Conservation (phyloP, 2,888 invertebrate genomes). For the Myopa tessellatipennis region DNA sequence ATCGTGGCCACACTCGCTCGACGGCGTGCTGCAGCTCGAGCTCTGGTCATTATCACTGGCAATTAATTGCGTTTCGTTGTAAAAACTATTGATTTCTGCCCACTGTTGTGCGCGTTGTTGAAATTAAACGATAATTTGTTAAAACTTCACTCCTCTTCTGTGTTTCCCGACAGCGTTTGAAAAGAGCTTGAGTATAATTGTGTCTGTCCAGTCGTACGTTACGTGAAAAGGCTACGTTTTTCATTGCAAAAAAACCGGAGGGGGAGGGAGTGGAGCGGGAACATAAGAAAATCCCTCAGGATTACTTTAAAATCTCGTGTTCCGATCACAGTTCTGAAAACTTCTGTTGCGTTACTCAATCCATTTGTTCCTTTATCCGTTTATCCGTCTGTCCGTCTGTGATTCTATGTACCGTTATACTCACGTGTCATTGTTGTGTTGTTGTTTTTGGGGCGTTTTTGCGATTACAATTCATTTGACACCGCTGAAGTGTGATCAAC, state of each 20-base stretch:
- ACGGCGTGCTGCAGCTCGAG: neutral
- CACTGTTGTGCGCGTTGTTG: constrained; percentile 4
- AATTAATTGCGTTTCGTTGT: constrained; percentile 33
- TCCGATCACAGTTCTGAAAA: neutral
- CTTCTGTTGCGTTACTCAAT: constrained; percentile 1
- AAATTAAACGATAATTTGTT: constrained; percentile 37
- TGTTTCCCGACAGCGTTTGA: too few species aligned
- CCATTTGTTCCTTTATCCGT: too few species aligned
- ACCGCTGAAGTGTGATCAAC: constrained; percentile 44
- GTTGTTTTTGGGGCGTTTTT: neutral
- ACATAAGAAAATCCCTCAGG: constrained; percentile 16
- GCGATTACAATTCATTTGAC: constrained; percentile 38
- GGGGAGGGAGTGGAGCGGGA: neutral
- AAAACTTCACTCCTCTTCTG: constrained; percentile 7
- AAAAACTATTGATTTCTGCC: constrained; percentile 35
- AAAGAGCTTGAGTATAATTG: too few species aligned
- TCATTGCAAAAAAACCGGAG: too few species aligned
- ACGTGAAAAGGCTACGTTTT: too few species aligned
- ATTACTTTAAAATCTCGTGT: constrained; percentile 31
- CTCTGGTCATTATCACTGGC: constrained; percentile 17
- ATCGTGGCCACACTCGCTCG: neutral
- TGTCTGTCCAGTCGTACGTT: too few species aligned
- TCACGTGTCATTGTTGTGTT: constrained; percentile 27
- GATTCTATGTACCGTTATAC: constrained; percentile 14
- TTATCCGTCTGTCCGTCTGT: neutral